Base-by-base conservation (phyloP, 2,888 invertebrate genomes). In the Toxonevra muliebris region DNA sequence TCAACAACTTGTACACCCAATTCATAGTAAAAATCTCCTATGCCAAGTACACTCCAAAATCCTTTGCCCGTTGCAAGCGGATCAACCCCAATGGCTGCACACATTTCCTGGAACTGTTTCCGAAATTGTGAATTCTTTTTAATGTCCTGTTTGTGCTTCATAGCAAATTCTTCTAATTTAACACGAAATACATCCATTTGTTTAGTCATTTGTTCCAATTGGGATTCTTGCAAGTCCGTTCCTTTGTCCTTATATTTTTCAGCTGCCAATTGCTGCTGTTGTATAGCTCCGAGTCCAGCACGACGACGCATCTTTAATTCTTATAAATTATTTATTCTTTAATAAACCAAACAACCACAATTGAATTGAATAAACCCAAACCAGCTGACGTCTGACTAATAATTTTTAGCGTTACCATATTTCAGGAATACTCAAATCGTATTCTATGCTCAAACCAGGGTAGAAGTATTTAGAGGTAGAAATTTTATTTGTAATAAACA, bases 1-100 rank as follows among this genome's bases (percentile, higher is more conserved):
- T 99, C 99, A 0, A 99, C 94, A 74, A 98, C 95, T 87, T 99
- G 98, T 0, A 99, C 96, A 45, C 95, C 95, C 17, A 99, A 86
- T 85, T 99, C 98, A 81, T 98, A 99, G 83, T 99, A 99, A 84
- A 98, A 99, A 82, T 98, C 98, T 43, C 99, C 98, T 78, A 99
- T 96, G n/a, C 99, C 92, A 73, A 99, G 87, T 70, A 98, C 95
- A 1, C 96, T 96, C 99, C 99, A 99, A 86, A 99, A 98, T 0
- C 98, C 95, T 87, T 96, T 96, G 63, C 93, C 94, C 1, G 97
- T 97, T 0, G 98, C 96, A 61, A 99, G 85, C 0, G 99, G 99
- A 85, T 99, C 99, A 0, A 99, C 99, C 0, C 85, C 99, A 71
- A 99, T 98, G 1, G 96, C 94, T 0, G 98, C 95, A 86, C 99